A percentile compares a stretch with the other conserved stretches of the same genome.
These are phyloP conservation scores for Bombylius major DNA, from an alignment of 2,888 invertebrate genomes.

Conservation along the genomic window DNA sequence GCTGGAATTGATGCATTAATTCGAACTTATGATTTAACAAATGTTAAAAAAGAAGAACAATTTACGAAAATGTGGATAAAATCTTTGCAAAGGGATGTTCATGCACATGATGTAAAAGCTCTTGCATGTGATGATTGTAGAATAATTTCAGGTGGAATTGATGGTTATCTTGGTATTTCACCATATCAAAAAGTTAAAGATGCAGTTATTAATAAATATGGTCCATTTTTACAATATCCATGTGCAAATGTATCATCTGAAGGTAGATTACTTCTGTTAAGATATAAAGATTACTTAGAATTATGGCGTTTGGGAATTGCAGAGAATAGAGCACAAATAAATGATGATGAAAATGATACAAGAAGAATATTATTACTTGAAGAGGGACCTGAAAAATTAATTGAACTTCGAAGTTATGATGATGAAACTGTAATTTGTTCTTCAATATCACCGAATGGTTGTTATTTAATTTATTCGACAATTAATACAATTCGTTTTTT, in stretches of 20 bases:
- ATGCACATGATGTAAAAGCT: constrained; percentile 77
- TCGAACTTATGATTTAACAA: constrained; percentile 56
- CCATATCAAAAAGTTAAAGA: constrained; percentile 48
- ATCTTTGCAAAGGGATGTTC: constrained; percentile 62
- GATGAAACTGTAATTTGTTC: constrained; percentile 57
- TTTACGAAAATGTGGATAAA: constrained; percentile 63
- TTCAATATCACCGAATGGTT: constrained; percentile 55
- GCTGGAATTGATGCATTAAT: constrained; percentile 76
- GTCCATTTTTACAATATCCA: constrained; percentile 53
- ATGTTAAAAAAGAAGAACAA: constrained; percentile 41
- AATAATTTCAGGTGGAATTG: constrained; percentile 69
- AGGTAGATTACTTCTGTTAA: constrained; percentile 45
- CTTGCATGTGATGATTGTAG: constrained; percentile 47
- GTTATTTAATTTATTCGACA: constrained; percentile 65
- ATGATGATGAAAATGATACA: constrained; percentile 18
- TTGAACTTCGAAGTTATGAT: constrained; percentile 52
- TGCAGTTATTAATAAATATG: constrained; percentile 46
- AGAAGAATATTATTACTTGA: constrained; percentile 14
- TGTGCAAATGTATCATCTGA: constrained; percentile 42
- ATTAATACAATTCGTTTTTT: constrained; percentile 49
- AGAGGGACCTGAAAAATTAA: constrained; percentile 50
- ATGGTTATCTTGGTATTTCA: constrained; percentile 63
- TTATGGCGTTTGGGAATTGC: constrained; percentile 47
- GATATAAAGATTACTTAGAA: constrained; percentile 49
- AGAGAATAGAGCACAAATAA: constrained; percentile 1